Base-by-base conservation (phyloP, 2,113 vertebrate species). In the Miniopterus natalensis region DNA sequence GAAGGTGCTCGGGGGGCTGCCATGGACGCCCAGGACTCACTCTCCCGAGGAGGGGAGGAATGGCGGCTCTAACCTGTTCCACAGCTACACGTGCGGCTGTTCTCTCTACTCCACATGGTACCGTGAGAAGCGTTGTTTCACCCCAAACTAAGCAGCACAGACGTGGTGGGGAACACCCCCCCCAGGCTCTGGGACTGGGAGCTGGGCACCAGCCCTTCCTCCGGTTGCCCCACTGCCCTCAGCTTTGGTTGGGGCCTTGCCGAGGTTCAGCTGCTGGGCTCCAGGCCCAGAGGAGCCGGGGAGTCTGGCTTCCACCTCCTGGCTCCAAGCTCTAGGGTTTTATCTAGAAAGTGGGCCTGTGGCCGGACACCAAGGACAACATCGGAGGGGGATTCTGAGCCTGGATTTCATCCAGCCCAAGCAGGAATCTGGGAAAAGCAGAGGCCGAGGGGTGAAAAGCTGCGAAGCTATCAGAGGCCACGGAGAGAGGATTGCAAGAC, bases 141-240 rank as follows among this genome's bases (percentile, higher is more conserved):
- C 36, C 53, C 5, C 31, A n/a, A 6, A 23, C 53, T 27, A 20
- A 18, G 65, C 31, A 9, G 25, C 3, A 2, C 6, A 3, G 61
- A 8, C 11, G 2, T 4, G 0, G 7, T 1, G 21, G 25, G 59
- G 51, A 68, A 20, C 31, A 8, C 14, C 2, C 8, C 2, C 42
- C 10, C 2, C 1, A 0, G 0, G 51, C 94, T 47, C 79, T 74
- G 65, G 20, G 4, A 6, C 25, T 1, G 65, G 51, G 18, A 1
- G 3, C 11, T 1, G 6, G n/a, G 21, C 0, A 0, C 85, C 0
- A 0, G 73, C 23, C 31, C 47, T 6, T 13, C 23, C 74, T 36
- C 68, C 6, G 0, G 4, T 1, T 8, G 61, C 14, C 9, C 5
- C 31, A 14, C 40, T 36, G 4, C 36, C 23, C 2, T 11, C 11